Base-by-base conservation (phyloP, 2,888 invertebrate species). In the Thecocarcelia acutangulata region DNA sequence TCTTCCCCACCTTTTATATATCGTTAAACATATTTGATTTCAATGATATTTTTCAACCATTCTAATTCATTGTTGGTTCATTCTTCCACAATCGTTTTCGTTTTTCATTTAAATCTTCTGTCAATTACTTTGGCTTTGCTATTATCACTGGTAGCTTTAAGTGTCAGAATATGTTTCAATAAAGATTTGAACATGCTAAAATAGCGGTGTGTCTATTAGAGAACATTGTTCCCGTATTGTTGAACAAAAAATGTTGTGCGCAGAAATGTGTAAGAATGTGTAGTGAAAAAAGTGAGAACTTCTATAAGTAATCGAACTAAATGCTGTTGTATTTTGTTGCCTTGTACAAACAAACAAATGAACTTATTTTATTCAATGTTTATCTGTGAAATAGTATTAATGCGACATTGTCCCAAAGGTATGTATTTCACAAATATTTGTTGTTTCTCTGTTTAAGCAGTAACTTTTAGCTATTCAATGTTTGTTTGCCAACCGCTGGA, bases 101-200 rank as follows among this genome's bases (percentile, higher is more conserved):
- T 82, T 74, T 77, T 64, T 63, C 68, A 69, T 74, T 82, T 82
- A 78, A 82, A 77, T 82, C 73, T 63, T 52, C 69, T 82, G 77
- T 82, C 81, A 82, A 74, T 82, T 82, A 74, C 74, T 46, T 63
- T 59, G 69, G 17, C 50, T 64, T 50, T 73, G 12, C 68, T 64
- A 73, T 46, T 33, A 66, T 8, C 17, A 42, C 59, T 33, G 66
- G n/a, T 11, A 42, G 50, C 50, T 59, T 46, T 46, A 66, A 42
- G 48, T 52, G 21, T 59, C 50, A 61, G 42, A 19, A 19, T 52
- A 44, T 19, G 1, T 24, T n/a, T 52, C 24, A 33, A 33, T 24
- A 15, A 40, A 6, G 24, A 24, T 50, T 33, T 40, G 8, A 44
- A 54, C 42, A 19, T 48, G 19, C 12, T 42, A 19, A 44, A 42